A percentile compares a stretch with the other conserved stretches of the same genome.
Conservation (phyloP, 2,888 invertebrate species). For the Lissonota sp. region DNA sequence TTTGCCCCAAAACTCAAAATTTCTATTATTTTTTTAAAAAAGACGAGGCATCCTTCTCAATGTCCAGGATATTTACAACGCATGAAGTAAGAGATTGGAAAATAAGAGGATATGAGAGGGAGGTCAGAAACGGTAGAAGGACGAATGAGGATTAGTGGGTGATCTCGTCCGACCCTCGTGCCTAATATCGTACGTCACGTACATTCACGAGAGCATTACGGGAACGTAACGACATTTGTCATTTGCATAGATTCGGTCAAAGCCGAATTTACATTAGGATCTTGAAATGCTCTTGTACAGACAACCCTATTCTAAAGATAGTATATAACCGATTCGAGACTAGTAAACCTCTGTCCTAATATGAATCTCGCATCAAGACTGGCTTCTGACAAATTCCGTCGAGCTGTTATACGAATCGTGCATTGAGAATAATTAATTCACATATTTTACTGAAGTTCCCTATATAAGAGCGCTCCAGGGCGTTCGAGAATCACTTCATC, state of each 20-base stretch:
- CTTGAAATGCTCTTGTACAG: no score
- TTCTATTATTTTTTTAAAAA: no score
- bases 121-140: constrained; percentile 24
- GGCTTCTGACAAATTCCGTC: no score
- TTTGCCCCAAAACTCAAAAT: not conserved
- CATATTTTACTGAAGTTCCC: no score
- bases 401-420: constrained; percentile 34
- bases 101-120: not conserved
- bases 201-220: constrained; percentile 63
- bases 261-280: constrained; percentile 77
- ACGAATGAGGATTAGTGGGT: constrained; percentile 43
- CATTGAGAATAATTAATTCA: constrained; percentile 2
- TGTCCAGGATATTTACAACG: no score
- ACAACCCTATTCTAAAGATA: not conserved
- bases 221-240: constrained; percentile 67
- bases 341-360: constrained; percentile 33
- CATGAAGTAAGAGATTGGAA: no score
- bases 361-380: constrained; percentile 31
- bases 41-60: no score
- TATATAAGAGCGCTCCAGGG: no score
- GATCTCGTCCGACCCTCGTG: constrained; percentile 37
- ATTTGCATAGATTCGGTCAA: constrained; percentile 81
- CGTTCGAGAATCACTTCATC: no score
- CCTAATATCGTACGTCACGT: constrained; percentile 60
- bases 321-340: constrained; percentile 3